These are phyloP conservation scores for Orthosia gracilis DNA, from an alignment of 2,888 invertebrate genomes.

Conservation along the genomic window DNA sequence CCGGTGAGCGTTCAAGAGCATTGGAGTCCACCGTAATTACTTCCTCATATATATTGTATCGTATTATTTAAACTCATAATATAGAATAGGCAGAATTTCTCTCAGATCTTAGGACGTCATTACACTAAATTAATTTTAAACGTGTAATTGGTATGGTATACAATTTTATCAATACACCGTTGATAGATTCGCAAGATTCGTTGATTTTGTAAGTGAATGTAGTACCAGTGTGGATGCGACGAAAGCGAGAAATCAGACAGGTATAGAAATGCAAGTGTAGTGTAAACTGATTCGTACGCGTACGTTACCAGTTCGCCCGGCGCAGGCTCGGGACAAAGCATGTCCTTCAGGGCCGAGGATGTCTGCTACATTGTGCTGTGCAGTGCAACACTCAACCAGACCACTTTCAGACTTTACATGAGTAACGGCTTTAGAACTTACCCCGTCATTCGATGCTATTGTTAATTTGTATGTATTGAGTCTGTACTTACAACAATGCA, in stretches of 20 bases:
- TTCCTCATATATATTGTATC: conserved; percentile 69
- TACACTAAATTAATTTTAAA: background rate
- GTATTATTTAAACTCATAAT: conserved; percentile 6
- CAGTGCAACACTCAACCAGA: conserved; percentile 69
- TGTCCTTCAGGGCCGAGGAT: conserved; percentile 78
- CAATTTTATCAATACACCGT: no score
- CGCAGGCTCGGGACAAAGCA: conserved; percentile 75
- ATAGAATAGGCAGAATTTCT: conserved; percentile 18
- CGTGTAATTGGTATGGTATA: background rate
- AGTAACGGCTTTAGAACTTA: conserved; percentile 44
- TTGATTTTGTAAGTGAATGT: background rate
- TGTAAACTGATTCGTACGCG: conserved; percentile 81
- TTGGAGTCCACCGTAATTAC: conserved; percentile 70
- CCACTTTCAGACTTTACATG: conserved; percentile 69
- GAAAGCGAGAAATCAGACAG: conserved; percentile 75
- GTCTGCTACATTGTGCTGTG: conserved; percentile 80
- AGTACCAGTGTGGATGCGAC: conserved; percentile 75
- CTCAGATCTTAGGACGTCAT: background rate
- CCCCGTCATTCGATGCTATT: conserved; percentile 21
- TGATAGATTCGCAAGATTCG: background rate
- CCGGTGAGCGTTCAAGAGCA: conserved; percentile 73
- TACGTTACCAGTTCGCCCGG: conserved; percentile 66
- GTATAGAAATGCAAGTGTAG: conserved; percentile 83
- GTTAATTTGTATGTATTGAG: background rate
- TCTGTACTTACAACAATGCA: background rate